A percentile compares a stretch with the other conserved stretches of the same genome.
These are phyloP conservation scores for Potamarius usumacintae DNA, from an alignment of 2,113 vertebrate species.

Conservation along the genomic window DNA sequence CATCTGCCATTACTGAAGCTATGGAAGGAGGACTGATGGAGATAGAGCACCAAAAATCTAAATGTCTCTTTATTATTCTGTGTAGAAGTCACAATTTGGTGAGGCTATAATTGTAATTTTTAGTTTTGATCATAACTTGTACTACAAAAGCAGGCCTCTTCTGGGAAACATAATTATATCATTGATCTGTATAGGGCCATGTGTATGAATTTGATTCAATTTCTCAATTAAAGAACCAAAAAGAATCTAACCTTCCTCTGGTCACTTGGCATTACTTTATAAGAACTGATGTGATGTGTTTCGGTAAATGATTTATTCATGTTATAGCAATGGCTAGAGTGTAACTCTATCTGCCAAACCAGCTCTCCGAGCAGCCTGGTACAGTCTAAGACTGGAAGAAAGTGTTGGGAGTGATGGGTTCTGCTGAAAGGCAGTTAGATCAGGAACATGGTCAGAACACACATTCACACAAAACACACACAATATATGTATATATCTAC, in stretches of 20 bases:
- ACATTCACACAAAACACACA: slow-evolving; percentile 25
- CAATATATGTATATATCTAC: slow-evolving; percentile 7
- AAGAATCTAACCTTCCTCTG: neutral
- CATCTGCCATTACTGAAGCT: slow-evolving; percentile 22
- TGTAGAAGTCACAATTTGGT: neutral
- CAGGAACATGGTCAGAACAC: slow-evolving; percentile 70
- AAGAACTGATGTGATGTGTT: slow-evolving; percentile 26
- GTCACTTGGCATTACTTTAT: neutral
- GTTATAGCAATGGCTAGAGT: neutral
- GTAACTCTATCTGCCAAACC: slow-evolving; percentile 31
- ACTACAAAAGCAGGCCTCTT: neutral
- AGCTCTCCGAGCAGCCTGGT: slow-evolving; percentile 18
- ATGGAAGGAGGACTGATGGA: slow-evolving; percentile 16
- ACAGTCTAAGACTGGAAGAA: slow-evolving; percentile 33
- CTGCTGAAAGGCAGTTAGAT: slow-evolving; percentile 74
- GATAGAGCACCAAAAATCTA: neutral
- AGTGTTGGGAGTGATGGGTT: slow-evolving; percentile 61
- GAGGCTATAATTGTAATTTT: neutral
- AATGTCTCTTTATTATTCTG: neutral
- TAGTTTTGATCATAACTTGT: neutral
- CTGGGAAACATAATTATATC: neutral
- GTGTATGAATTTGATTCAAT: neutral
- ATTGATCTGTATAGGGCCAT: neutral
- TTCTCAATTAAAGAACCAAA: neutral
- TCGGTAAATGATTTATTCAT: neutral